phyloP scores from a whole-genome alignment of 2,888 invertebrate genomes.

The Agrochola circellaris region DNA sequence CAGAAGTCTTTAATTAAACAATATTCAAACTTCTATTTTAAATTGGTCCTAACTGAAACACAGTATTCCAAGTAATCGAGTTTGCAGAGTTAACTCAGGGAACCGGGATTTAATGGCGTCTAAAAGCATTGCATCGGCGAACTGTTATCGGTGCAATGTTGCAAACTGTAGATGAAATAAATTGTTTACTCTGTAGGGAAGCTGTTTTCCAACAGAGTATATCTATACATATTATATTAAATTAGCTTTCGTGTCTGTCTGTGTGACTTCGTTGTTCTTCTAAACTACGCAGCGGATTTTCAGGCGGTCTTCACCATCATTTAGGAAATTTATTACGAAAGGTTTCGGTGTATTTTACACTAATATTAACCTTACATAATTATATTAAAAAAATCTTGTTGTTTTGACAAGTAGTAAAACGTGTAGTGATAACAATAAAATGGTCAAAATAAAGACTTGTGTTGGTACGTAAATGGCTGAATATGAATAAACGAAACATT shows the following conservation, averaged over 20 bases:
- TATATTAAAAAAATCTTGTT: too few species aligned
- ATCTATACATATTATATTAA: neutral
- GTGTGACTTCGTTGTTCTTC: neutral
- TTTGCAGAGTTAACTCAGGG: conserved; percentile 15
- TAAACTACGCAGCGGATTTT: neutral
- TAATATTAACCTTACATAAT: too few species aligned
- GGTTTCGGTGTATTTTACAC: neutral
- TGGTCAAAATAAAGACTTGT: too few species aligned
- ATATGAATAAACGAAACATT: too few species aligned
- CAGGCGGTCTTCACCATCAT: neutral
- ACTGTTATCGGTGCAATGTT: conserved; percentile 20
- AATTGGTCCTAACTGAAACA: conserved; percentile 1
- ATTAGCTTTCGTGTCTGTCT: neutral
- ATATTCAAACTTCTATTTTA: conserved; percentile 6
- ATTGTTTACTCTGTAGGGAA: conserved; percentile 3
- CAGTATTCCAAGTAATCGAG: conserved; percentile 7
- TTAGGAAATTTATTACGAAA: neutral
- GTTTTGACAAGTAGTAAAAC: too few species aligned
- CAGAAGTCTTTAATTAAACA: neutral
- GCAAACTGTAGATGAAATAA: conserved; percentile 6
- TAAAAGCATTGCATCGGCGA: conserved; percentile 18
- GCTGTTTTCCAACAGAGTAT: neutral
- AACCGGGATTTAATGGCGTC: conserved; percentile 14
- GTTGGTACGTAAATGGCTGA: too few species aligned
- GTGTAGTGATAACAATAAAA: too few species aligned